A percentile compares a stretch with the other conserved stretches of the same genome.
Conservation (phyloP, 2,797 vertebrate genomes). For the Melanogrammus aeglefinus region DNA sequence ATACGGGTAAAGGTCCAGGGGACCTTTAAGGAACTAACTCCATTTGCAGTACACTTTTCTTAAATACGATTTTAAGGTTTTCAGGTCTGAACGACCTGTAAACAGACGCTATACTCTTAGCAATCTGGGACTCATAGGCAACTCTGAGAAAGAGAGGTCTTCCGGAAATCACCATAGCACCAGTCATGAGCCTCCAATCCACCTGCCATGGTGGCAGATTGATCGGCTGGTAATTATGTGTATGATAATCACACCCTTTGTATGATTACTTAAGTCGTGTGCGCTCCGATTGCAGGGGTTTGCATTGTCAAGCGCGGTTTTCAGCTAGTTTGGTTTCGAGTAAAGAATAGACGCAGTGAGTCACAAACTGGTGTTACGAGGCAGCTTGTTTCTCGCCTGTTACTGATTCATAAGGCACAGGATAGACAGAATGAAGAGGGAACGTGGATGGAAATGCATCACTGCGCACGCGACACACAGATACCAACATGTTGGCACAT, state of each 20-base stretch:
- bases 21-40: neutral
- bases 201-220: conserved; percentile 45
- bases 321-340: conserved; percentile 30
- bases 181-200: conserved; percentile 44
- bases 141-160: conserved; percentile 19
- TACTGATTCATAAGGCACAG: conserved; percentile 37
- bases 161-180: conserved; percentile 24
- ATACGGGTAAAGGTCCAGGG: neutral
- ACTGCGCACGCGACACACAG: neutral
- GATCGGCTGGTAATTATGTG: conserved; percentile 58
- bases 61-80: neutral
- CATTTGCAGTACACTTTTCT: neutral
- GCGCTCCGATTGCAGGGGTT: conserved; percentile 46
- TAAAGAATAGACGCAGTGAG: conserved; percentile 45
- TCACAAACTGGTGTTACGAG: conserved; percentile 64
- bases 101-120: neutral
- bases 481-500: neutral
- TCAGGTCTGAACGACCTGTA: neutral
- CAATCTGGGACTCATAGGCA: neutral
- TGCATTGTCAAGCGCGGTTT: conserved; percentile 50
- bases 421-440: conserved; percentile 43
- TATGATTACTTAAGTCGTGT: neutral
- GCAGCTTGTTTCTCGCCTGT: conserved; percentile 6
- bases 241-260: conserved; percentile 46
- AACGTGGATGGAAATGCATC: neutral